Evolutionary conservation across 2,113 vertebrate species (phyloP), one percentile per base, ranked within the genome.

Genomic region (Hoplias malabaricus): DNA sequence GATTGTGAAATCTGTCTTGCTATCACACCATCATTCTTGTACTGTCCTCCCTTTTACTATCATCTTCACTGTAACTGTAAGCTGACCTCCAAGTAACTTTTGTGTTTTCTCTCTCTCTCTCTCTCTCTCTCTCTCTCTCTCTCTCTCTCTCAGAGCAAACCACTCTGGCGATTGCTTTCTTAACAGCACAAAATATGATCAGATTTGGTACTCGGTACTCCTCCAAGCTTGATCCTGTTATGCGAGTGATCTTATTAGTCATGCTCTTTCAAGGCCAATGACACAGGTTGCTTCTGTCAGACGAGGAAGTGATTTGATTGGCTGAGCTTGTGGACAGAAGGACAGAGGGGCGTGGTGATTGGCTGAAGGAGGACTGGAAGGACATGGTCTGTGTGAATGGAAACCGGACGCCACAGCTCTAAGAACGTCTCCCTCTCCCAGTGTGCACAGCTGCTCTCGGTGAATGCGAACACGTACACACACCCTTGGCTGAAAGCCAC

Each of bases 381-480:
- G 50, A 68, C 63, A 57, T 5, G 5, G 46, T 50, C 48, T 34
- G 33, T 62, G 12, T 31, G 12, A 78, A 73, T 75, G 63, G 29
- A 54, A 74, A 82, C 71, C 57, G 57, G 76, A 82, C 21, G 48
- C 57, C 59, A n/a, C 54, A 8, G 48, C 36, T 74, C 75, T 25
- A 56, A 78, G 70, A 78, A 57, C 1, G 13, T 11, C 34, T 48
- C 73, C 56, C 68, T 33, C 79, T 79, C 54, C 31, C 38, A 40
- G 68, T 57, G 40, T 27, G 25, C 73, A 65, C 83, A 84, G 76
- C 83, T 84, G 79, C 69, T 76, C 19, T 62, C 31, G 36, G 42
- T 66, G 59, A 71, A 76, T 63, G 38, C 68, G 53, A 56, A 63
- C 53, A 31, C 29, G 48, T 50, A 77, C 74, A 77, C 57, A 65